A percentile compares a stretch with the other conserved stretches of the same genome.
These are phyloP conservation scores for Psix sp. DNA, from an alignment of 1,140 invertebrate species.

Conservation along the genomic window DNA sequence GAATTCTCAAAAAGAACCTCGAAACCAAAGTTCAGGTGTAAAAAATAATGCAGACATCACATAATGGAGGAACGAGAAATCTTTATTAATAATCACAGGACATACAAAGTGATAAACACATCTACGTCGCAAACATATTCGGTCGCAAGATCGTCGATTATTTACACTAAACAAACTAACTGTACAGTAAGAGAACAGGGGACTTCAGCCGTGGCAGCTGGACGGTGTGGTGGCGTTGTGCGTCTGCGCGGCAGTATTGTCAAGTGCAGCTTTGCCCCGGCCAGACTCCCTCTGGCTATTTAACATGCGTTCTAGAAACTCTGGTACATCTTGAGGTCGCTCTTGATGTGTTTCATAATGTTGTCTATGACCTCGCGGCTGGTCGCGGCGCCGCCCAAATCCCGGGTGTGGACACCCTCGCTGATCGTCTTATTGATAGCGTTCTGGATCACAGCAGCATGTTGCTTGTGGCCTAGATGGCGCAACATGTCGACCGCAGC, in stretches of 20 bases:
- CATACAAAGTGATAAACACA: conserved; percentile 30
- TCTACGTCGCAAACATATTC: conserved; percentile 4
- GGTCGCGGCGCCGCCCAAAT: conserved; percentile 82
- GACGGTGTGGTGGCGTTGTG: too few species aligned
- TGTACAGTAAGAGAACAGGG: conserved; percentile 25
- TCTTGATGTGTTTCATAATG: conserved; percentile 81
- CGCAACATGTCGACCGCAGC: conserved; percentile 94
- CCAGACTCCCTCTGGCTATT: neutral
- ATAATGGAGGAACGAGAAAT: conserved; percentile 13
- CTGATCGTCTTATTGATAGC: conserved; percentile 90
- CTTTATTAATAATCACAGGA: conserved; percentile 27
- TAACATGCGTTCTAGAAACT: conserved; percentile 38
- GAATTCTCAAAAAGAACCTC: too few species aligned
- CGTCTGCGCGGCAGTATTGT: conserved; percentile 12
- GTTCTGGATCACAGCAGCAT: conserved; percentile 86
- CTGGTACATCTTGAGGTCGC: conserved; percentile 43
- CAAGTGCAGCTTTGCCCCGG: neutral
- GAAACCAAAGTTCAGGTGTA: too few species aligned
- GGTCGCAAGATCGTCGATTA: conserved; percentile 15
- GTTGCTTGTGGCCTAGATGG: conserved; percentile 89
- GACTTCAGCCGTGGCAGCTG: too few species aligned
- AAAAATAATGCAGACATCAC: neutral
- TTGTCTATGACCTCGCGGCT: conserved; percentile 84
- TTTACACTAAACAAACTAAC: conserved; percentile 41
- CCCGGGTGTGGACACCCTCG: conserved; percentile 87